A percentile compares a stretch with the other conserved stretches of the same genome.
Evolutionary conservation across 2,888 invertebrate genomes (phyloP).

Genomic region (Plutella xylostella): DNA sequence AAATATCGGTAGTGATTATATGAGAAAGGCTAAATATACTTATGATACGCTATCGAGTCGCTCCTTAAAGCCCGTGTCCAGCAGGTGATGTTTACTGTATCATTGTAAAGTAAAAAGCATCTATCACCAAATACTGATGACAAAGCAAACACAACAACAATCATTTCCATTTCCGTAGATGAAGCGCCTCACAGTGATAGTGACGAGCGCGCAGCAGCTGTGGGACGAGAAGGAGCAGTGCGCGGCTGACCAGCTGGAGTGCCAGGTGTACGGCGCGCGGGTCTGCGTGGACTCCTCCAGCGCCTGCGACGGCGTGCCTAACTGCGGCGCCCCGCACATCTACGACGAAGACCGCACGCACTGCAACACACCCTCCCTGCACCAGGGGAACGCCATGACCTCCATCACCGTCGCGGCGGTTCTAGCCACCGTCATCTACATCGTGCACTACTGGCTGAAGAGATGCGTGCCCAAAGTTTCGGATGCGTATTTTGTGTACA

Average conservation of each 20-base stretch:
- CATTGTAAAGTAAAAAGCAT: too few species aligned
- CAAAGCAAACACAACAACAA: too few species aligned
- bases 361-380: constrained; percentile 32
- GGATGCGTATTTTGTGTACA: constrained; percentile 54
- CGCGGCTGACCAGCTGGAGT: constrained; percentile 30
- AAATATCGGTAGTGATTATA: too few species aligned
- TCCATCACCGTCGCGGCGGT: constrained; percentile 43
- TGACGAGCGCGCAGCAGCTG: constrained; percentile 41
- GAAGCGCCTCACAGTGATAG: constrained; percentile 37
- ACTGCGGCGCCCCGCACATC: constrained; percentile 51
- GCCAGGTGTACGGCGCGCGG: constrained; percentile 41
- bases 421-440: constrained; percentile 39
- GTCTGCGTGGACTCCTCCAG: constrained; percentile 47
- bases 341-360: constrained; percentile 51
- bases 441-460: constrained; percentile 50
- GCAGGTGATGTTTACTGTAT: too few species aligned
- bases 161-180: constrained; percentile 28
- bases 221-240: constrained; percentile 26
- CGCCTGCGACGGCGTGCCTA: constrained; percentile 54
- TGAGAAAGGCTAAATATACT: too few species aligned
- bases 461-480: constrained; percentile 54
- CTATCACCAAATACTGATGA: too few species aligned
- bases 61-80: too few species aligned
- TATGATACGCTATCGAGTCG: too few species aligned
- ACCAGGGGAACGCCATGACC: constrained; percentile 43